Evolutionary conservation across 2,797 vertebrate species (phyloP), one percentile per base, ranked within the genome.

Genomic region (Enteromius argenteus): DNA sequence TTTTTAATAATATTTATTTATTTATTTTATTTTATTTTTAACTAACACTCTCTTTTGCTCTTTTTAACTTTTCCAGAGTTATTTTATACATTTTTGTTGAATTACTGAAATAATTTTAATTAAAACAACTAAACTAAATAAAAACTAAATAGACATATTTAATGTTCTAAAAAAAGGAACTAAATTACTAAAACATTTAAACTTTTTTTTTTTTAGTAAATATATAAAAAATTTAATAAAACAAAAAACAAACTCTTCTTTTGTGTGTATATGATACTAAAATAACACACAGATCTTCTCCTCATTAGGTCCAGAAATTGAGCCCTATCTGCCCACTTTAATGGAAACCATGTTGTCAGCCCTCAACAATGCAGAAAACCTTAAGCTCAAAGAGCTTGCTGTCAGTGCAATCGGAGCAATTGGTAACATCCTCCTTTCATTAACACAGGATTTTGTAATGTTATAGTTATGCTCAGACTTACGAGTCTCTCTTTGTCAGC

Each of bases 331-430:
- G 13, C 94, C 95, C 30, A 96, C 96, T 21, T 91, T 98, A 69
- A 97, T 98, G 96, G 96, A 98, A 15, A 96, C 94, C 1, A 96
- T 97, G 95, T 84, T 98, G 79, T 93, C 94, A 64, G 93, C 95
- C 32, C 93, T 98, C 79, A 95, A 91, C 84, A 93, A 75, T 35
- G 84, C 94, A 0, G 91, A 94, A 72, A 95, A 85, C 81, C 90
- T 96, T 27, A 96, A 96, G 87, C 95, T 96, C 35, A 97, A 96
- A 92, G 96, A 97, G 85, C 94, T 98, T 8, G 92, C 95, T 0
- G 95, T 97, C 87, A 97, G 96, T 79, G 94, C 96, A 7, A 94
- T 98, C 0, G 97, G 96, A 14, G 97, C 97, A 84, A 97, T 97
- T 53, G 97, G 97, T 98, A 92, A 86, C 19, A 27, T 23, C 5